These are phyloP conservation scores for Pollenia labialis DNA, from an alignment of 2,888 invertebrate genomes.

Conservation along the genomic window DNA sequence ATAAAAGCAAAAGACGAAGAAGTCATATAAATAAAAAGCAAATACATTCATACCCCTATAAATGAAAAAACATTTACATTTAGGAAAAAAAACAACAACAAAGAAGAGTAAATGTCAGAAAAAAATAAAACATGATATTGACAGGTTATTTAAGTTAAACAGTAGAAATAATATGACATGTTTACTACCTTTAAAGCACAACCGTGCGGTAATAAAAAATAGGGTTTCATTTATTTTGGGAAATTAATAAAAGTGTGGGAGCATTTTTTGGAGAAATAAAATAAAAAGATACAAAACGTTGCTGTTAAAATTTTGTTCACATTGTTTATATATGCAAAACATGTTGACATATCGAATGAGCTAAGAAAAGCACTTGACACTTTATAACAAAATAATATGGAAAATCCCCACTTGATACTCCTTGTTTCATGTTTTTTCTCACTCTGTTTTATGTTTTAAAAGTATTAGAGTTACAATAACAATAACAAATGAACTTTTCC, in stretches of 20 bases:
- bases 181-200: slow-evolving; percentile 36
- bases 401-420: background rate
- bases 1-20: slow-evolving; percentile 27
- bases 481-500: background rate
- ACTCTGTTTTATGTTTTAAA: background rate
- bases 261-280: slow-evolving; percentile 2
- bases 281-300: background rate
- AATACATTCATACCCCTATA: background rate
- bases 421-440: background rate
- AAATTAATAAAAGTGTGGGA: slow-evolving; percentile 43
- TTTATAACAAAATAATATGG: slow-evolving; percentile 16
- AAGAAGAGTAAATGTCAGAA: background rate
- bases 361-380: slow-evolving; percentile 36
- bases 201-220: slow-evolving; percentile 11
- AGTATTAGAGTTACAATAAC: background rate
- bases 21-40: slow-evolving; percentile 24
- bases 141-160: slow-evolving; percentile 41
- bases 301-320: background rate
- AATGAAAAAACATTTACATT: slow-evolving; percentile 4
- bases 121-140: slow-evolving; percentile 34
- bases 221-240: background rate
- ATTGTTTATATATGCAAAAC: slow-evolving; percentile 52
- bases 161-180: slow-evolving; percentile 41
- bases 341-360: slow-evolving; percentile 45
- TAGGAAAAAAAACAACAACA: slow-evolving; percentile 12